Evolutionary conservation across 2,888 invertebrate genomes (phyloP).

Genomic region (Lottia scabra): DNA sequence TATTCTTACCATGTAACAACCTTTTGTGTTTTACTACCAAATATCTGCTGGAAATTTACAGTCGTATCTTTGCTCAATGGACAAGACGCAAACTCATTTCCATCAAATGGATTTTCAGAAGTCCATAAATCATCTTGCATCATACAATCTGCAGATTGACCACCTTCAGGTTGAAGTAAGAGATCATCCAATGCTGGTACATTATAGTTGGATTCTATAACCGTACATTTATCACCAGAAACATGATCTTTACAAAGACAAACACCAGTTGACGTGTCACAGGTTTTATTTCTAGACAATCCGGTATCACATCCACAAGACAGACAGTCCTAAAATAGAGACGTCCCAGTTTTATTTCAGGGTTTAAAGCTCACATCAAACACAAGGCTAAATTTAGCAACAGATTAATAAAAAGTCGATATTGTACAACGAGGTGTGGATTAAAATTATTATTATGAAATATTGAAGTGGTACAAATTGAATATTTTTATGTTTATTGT

Average conservation of each 20-base stretch:
- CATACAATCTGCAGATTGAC: background rate
- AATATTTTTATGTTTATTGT: background rate
- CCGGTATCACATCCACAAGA: conserved; percentile 95
- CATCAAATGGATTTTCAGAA: conserved; percentile 12
- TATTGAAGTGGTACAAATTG: too few species aligned
- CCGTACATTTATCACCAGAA: conserved; percentile 86
- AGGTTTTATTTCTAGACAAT: conserved; percentile 84
- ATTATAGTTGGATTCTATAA: conserved; percentile 51
- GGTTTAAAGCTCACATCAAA: too few species aligned
- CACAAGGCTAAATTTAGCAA: too few species aligned
- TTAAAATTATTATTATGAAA: too few species aligned
- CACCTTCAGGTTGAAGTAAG: conserved; percentile 7
- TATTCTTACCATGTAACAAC: conserved; percentile 10
- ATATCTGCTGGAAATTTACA: background rate
- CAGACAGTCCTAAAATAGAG: conserved; percentile 53
- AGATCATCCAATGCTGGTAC: conserved; percentile 14
- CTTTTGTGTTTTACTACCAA: background rate
- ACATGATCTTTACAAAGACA: conserved; percentile 91
- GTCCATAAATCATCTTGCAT: conserved; percentile 7
- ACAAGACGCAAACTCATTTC: conserved; percentile 13
- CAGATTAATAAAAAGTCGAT: too few species aligned
- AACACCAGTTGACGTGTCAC: conserved; percentile 87
- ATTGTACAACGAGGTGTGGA: too few species aligned
- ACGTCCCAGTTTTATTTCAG: too few species aligned
- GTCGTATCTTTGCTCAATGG: background rate